Percentiles rank a stretch among this genome's conserved stretches.
These are phyloP conservation scores for Macrosoma leucophasiata DNA, from an alignment of 2,888 invertebrate genomes.

Conservation along the genomic window DNA sequence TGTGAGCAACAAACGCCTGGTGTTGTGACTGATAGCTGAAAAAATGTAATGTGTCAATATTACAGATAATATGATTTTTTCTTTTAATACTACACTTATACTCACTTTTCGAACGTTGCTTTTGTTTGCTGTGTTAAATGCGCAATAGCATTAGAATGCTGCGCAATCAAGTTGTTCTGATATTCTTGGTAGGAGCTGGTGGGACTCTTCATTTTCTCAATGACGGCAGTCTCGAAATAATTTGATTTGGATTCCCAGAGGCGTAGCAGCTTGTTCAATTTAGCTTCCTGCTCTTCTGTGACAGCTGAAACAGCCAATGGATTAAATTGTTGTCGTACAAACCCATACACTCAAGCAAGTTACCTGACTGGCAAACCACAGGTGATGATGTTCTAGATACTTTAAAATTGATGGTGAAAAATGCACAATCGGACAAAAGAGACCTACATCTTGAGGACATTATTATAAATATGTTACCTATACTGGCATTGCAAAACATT, in stretches of 20 bases:
- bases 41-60: constrained; percentile 7
- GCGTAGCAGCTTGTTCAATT: constrained; percentile 93
- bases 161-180: constrained; percentile 88
- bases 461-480: constrained; percentile 79
- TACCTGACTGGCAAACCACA: constrained; percentile 68
- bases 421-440: constrained; percentile 65
- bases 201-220: constrained; percentile 91
- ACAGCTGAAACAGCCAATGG: constrained; percentile 78
- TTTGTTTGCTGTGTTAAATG: constrained; percentile 88
- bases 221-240: constrained; percentile 87
- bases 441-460: constrained; percentile 69
- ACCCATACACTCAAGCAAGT: constrained; percentile 56
- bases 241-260: constrained; percentile 98
- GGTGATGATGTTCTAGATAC: constrained; percentile 58
- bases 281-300: constrained; percentile 90
- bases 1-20: constrained; percentile 94
- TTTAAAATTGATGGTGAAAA: constrained; percentile 58
- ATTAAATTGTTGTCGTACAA: constrained; percentile 59
- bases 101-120: constrained; percentile 85
- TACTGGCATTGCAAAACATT: constrained; percentile 96
- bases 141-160: constrained; percentile 85
- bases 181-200: constrained; percentile 92
- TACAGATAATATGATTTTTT: background rate
- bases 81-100: constrained; percentile 22
- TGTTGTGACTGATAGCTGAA: constrained; percentile 93